Evolutionary conservation across 1,140 invertebrate species (phyloP).

Genomic region (Magallana ariakensis): DNA sequence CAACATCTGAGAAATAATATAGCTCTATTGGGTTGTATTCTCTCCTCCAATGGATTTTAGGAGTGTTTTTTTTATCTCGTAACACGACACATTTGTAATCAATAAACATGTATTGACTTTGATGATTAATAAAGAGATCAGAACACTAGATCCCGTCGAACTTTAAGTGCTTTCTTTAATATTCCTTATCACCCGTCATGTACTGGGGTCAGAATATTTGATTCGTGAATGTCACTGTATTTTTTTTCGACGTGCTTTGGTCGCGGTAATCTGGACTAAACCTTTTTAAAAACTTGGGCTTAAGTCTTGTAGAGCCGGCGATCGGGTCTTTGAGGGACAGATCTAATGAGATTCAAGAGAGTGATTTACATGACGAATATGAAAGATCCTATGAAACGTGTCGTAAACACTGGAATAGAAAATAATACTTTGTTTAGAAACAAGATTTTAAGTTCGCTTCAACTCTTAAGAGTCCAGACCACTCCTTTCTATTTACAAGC

Average conservation of each 20-base stretch:
- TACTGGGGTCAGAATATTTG: neutral
- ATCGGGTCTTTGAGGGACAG: neutral
- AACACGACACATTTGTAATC: too few relatives aligned
- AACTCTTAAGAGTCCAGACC: too few relatives aligned
- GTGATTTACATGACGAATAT: neutral
- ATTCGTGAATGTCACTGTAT: neutral
- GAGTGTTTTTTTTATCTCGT: too few relatives aligned
- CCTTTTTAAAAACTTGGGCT: conserved; percentile 5
- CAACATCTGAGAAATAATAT: too few relatives aligned
- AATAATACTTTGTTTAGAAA: neutral
- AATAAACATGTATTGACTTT: neutral
- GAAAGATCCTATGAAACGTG: neutral
- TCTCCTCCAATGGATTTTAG: too few relatives aligned
- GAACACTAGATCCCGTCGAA: neutral
- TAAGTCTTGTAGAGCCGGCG: neutral
- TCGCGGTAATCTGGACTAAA: conserved; percentile 5
- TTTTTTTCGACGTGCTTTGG: neutral
- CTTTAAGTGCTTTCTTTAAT: neutral
- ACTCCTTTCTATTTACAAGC: too few relatives aligned
- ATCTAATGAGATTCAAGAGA: neutral
- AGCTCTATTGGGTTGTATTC: too few relatives aligned
- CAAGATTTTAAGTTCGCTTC: too few relatives aligned
- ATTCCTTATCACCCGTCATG: neutral
- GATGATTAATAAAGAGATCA: neutral
- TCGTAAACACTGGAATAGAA: neutral